Evolutionary conservation across 1,140 invertebrate genomes (phyloP).

Genomic region (Apocrypta bakeri): DNA sequence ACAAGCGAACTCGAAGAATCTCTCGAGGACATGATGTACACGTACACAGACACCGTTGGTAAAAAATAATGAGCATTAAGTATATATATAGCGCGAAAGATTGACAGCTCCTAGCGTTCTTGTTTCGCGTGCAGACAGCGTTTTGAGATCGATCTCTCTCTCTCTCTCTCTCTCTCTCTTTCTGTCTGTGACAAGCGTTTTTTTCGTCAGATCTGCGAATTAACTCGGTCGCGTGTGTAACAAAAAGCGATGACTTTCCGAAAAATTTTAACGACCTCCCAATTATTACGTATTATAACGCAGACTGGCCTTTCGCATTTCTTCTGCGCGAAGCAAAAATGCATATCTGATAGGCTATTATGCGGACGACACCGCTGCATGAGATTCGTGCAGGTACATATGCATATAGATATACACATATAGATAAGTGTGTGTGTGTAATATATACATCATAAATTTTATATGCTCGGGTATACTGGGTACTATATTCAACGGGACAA

Average conservation of each 20-base stretch:
- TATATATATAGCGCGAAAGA: neutral
- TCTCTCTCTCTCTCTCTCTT: no score
- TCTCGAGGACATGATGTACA: neutral
- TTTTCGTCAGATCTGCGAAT: neutral
- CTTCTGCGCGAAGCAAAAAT: neutral
- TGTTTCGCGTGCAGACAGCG: neutral
- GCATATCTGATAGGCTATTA: no score
- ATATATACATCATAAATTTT: no score
- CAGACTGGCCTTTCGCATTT: neutral
- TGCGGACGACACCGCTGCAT: no score
- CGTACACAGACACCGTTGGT: neutral
- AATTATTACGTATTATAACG: neutral
- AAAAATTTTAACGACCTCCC: neutral
- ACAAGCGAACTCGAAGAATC: neutral
- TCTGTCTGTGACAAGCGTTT: neutral
- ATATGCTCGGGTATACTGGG: no score
- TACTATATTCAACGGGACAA: no score
- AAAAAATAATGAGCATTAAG: neutral
- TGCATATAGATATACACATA: no score
- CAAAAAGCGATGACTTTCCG: neutral
- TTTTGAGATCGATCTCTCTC: neutral
- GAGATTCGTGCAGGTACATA: no score
- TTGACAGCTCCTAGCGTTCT: neutral
- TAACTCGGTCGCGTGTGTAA: neutral
- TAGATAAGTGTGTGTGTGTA: no score